Evolutionary conservation across 2,113 vertebrate genomes (phyloP), one percentile per base, ranked within the genome.

Genomic region (Perognathus longimembris): DNA sequence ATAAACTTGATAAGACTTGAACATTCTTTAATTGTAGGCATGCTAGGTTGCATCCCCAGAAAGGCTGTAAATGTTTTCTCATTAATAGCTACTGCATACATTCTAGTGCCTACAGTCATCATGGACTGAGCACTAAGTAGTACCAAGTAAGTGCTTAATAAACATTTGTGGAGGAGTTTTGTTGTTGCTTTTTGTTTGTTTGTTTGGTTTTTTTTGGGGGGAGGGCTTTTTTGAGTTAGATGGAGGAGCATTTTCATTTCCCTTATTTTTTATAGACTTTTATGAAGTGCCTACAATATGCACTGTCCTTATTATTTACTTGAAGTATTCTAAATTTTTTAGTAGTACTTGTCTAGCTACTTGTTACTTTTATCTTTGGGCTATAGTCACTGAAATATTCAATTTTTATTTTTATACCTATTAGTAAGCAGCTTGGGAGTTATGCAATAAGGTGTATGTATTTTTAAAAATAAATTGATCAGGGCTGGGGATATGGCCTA

Each of bases 251-350:
- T 26, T 15, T 88, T 86, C 30, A 78, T 11, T 88, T 77, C 10
- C 79, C 87, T 90, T 75, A 57, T 85, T 73, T 85, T 90, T 32
- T 86, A 64, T n/a, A 92, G 38, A 7, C 12, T 64, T 94, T 71
- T 30, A 69, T 61, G 24, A 86, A 75, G 1, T 45, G 9, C 0
- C 24, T 50, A 32, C 42, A 40, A 7, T 74, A 24, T 54, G 1
- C 30, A n/a, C 28, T 89, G 7, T 26, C 18, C 4, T n/a, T 61
- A 34, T 14, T 70, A 28, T 42, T 24, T 45, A 54, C 11, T 54
- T 54, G 45, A 45, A 45, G 45, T 8, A 45, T 11, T 54, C 14
- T 54, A 54, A 54, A 17, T 20, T 64, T 80, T 30, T 61, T 90
- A 21, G 0, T 21, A 85, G 8, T 4, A 40, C 20, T 85, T 85